Conservation (phyloP, 2,888 invertebrate species). For the Marronus borbonicus region DNA sequence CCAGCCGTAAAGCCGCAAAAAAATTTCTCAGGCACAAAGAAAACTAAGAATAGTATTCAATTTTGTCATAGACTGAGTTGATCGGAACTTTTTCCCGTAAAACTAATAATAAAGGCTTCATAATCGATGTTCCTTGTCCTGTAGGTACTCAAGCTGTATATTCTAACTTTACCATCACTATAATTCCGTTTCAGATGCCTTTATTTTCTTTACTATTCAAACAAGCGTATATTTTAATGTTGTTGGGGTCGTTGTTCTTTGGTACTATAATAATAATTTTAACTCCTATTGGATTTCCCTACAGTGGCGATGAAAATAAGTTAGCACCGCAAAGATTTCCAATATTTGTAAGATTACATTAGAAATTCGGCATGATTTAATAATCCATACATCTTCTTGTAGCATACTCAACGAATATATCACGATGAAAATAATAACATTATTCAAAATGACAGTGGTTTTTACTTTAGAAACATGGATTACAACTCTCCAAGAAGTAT, state of each 20-base stretch:
- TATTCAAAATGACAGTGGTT: slow-evolving; percentile 64
- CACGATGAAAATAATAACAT: slow-evolving; percentile 61
- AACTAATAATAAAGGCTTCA: too few relatives aligned
- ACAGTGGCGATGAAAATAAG: slow-evolving; percentile 73
- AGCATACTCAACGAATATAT: slow-evolving; percentile 64
- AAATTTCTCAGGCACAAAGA: too few relatives aligned
- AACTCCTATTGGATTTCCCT: slow-evolving; percentile 81
- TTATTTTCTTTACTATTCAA: slow-evolving; percentile 61
- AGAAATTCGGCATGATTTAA: slow-evolving; percentile 30
- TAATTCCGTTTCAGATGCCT: slow-evolving; percentile 59
- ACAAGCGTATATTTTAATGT: slow-evolving; percentile 58
- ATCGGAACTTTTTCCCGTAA: too few relatives aligned
- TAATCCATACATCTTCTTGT: slow-evolving; percentile 43
- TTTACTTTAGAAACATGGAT: slow-evolving; percentile 65
- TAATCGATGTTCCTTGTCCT: too few relatives aligned
- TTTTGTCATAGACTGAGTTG: too few relatives aligned
- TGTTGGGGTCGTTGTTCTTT: slow-evolving; percentile 60
- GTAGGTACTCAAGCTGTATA: too few relatives aligned
- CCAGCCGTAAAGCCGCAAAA: too few relatives aligned
- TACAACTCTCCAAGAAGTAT: slow-evolving; percentile 65
- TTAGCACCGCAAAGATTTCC: slow-evolving; percentile 80
- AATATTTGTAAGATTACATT: slow-evolving; percentile 62
- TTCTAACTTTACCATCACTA: too few relatives aligned
- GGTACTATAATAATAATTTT: slow-evolving; percentile 71
- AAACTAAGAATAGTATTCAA: too few relatives aligned